phyloP scores from a whole-genome alignment of 2,797 vertebrate genomes.

The Mus spretus region DNA sequence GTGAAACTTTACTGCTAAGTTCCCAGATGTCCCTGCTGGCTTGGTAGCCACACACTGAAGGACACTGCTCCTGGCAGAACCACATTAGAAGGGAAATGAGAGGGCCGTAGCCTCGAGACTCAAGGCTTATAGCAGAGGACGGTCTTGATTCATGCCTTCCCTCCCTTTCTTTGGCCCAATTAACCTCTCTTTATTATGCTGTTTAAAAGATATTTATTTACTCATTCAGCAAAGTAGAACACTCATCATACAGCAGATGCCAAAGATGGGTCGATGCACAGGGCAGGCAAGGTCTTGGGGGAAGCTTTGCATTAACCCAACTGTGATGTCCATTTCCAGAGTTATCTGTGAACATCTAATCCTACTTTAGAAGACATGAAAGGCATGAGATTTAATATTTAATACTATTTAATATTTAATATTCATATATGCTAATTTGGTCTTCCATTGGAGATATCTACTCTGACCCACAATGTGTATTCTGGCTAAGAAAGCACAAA shows the following conservation, averaged over 20 bases:
- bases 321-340: not conserved
- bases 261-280: not conserved
- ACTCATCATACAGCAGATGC: not conserved
- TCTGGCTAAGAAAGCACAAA: not conserved
- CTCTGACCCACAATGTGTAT: not conserved
- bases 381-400: not conserved
- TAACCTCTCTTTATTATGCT: not conserved
- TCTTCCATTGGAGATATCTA: not conserved
- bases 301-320: not conserved
- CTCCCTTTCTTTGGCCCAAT: constrained; percentile 5
- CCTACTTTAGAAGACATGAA: not conserved
- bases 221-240: not conserved
- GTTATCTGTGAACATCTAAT: not conserved
- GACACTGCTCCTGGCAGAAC: not conserved
- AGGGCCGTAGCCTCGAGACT: not conserved
- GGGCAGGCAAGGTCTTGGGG: not conserved
- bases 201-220: not conserved
- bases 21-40: not conserved
- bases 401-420: not conserved
- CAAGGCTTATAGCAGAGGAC: not conserved
- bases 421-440: not conserved
- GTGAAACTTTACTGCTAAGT: not conserved
- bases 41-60: not conserved
- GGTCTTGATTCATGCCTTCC: not conserved
- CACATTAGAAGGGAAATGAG: not conserved